Evolutionary conservation across 2,113 vertebrate genomes (phyloP), one percentile per base, ranked within the genome.

Genomic region (Prietella phreatophila): DNA sequence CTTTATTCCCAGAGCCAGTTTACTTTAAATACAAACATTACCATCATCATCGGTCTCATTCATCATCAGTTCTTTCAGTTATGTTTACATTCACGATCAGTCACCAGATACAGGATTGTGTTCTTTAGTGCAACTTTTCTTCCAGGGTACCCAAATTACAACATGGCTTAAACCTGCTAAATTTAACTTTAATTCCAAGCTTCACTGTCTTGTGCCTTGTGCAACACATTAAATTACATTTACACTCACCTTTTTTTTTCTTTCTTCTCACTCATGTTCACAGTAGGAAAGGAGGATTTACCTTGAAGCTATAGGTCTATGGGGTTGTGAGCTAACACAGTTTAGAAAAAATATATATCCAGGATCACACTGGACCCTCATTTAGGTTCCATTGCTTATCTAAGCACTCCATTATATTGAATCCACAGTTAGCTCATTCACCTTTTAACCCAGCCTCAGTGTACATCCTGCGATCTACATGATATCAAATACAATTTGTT

Each of bases 1-100:
- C 93, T 95, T 96, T 96, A 96, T 95, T 95, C 88, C 93, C 90
- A 92, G 87, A 93, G 88, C 93, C 91, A 92, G 88, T 93, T 95
- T 92, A 95, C 92, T 94, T 93, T 91, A 91, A 92, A 90, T 91
- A 93, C 93, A 92, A 91, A 92, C 91, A 91, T 82, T 20, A 82
- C 90, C 42, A 65, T 87, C 87, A 42, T 83, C 81, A 80, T 83
- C 13, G 17, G 88, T 90, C 91, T 85, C 84, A 91, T 88, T 87
- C 88, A 11, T 53, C 15, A 27, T 88, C 58, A 22, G 11, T 78
- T 65, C 61, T 39, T 50, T 80, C 11, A 5, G 60, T 81, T 55
- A 27, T 36, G 58, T 71, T 87, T 75, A 73, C 86, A 87, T 81
- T 67, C 84, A 78, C 81, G 69, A 22, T 86, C 80, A 75, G 63